Evolutionary conservation across 30 jellyfish, hydroid and myxozoan genomes (phyloP).

Genomic region (Aurelia aurita): DNA sequence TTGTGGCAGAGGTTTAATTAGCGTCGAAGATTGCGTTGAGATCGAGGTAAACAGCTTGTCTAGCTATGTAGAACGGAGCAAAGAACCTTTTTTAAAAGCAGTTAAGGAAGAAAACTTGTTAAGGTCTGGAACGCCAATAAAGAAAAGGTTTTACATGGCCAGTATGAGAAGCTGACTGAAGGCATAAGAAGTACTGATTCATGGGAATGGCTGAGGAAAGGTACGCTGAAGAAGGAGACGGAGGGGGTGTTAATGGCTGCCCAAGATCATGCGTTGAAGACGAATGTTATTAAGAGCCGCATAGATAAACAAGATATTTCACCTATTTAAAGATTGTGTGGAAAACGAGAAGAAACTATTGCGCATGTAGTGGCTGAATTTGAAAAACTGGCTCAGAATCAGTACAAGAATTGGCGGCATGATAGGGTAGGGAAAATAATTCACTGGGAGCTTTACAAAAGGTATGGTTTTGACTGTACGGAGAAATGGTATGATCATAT

Average conservation of each 20-base stretch:
- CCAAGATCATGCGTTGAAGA: slow-evolving; percentile 7
- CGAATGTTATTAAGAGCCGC: not conserved
- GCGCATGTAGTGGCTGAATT: slow-evolving; percentile 13
- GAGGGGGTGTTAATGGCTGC: slow-evolving; percentile 12
- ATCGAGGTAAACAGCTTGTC: no score
- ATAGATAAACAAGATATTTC: slow-evolving; percentile 1
- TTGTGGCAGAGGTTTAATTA: no score
- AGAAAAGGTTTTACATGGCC: slow-evolving; percentile 25
- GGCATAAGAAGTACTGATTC: no score
- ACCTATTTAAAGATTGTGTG: slow-evolving; percentile 1
- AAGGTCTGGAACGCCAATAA: no score
- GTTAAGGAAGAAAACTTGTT: no score
- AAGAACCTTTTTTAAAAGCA: no score
- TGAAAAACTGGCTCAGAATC: slow-evolving; percentile 5
- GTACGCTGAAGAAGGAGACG: slow-evolving; percentile 19
- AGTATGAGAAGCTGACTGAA: no score
- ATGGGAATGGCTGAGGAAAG: slow-evolving; percentile 24
- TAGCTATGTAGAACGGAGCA: no score
- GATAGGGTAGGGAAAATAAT: slow-evolving; percentile 15
- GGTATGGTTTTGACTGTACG: slow-evolving; percentile 14
- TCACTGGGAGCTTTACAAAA: no score
- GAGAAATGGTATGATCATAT: slow-evolving; percentile 34
- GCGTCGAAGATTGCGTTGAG: no score
- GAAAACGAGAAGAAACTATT: slow-evolving; percentile 26
- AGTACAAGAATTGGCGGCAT: slow-evolving; percentile 5